phyloP scores from a whole-genome alignment of 2,888 invertebrate species.

The Quadriops clusia region DNA sequence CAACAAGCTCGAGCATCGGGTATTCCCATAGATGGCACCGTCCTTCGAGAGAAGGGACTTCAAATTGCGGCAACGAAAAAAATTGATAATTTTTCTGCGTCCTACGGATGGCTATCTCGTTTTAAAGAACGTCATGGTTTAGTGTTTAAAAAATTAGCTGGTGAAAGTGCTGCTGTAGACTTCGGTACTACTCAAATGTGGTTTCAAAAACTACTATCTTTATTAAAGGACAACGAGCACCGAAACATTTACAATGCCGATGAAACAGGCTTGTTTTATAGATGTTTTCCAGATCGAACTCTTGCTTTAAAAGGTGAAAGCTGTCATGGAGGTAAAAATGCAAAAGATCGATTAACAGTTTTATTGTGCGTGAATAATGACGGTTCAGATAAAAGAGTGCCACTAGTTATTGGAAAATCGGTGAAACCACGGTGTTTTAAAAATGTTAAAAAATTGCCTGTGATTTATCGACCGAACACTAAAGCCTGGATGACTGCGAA shows the following conservation, averaged over 20 bases:
- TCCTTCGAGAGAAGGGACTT: no score
- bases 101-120: no score
- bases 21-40: no score
- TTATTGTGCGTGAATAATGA: conserved; percentile 2
- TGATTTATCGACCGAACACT: conserved; percentile 2
- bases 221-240: no score
- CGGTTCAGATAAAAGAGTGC: background rate
- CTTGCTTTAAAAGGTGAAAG: conserved; percentile 1
- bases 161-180: no score
- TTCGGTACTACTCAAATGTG: no score
- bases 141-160: no score
- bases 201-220: no score
- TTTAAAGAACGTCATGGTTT: no score
- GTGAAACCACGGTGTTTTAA: conserved; percentile 1
- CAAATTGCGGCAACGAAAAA: no score
- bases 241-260: conserved; percentile 4
- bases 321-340: background rate
- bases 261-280: background rate
- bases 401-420: conserved; percentile 1
- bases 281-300: background rate
- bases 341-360: conserved; percentile 2
- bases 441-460: conserved; percentile 2
- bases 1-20: no score
- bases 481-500: conserved; percentile 2
- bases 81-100: no score